A percentile compares a stretch with the other conserved stretches of the same genome.
Conservation (phyloP, 2,888 invertebrate species). For the Galeopsomyia nigrocyanea region DNA sequence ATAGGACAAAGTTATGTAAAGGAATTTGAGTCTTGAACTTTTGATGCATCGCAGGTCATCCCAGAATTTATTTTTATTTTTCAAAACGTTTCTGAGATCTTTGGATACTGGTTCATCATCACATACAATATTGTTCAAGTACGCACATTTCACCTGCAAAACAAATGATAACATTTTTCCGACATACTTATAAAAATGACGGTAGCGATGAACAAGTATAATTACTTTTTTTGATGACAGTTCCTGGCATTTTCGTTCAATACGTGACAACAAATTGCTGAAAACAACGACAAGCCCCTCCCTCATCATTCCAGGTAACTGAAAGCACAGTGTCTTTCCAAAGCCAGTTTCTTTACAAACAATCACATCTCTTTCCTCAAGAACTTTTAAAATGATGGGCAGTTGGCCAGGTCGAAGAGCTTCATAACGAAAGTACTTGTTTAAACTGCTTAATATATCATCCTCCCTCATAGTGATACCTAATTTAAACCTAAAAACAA, state of each 20-base stretch:
- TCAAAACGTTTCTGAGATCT: conserved; percentile 34
- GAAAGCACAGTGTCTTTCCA: conserved; percentile 37
- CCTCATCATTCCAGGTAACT: conserved; percentile 28
- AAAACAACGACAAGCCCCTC: conserved; percentile 25
- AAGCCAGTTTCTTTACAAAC: conserved; percentile 32
- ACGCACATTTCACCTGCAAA: conserved; percentile 26
- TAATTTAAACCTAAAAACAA: conserved; percentile 22
- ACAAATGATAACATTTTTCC: not conserved
- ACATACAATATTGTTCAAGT: not conserved
- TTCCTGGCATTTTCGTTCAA: conserved; percentile 26
- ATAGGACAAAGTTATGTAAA: conserved; percentile 25
- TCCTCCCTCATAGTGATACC: conserved; percentile 28
- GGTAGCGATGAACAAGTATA: not conserved
- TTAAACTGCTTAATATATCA: conserved; percentile 27
- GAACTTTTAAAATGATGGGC: conserved; percentile 17
- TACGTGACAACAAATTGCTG: conserved; percentile 1
- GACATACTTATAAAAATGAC: not conserved
- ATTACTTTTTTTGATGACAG: conserved; percentile 25
- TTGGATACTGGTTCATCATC: not conserved
- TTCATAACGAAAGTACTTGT: conserved; percentile 21
- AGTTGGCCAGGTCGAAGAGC: conserved; percentile 34
- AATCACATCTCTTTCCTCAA: conserved; percentile 21
- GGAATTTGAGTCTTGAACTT: conserved; percentile 24
- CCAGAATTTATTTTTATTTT: conserved; percentile 22
- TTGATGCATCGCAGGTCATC: conserved; percentile 16